Conservation (phyloP, 2,888 invertebrate species). For the Philaethria dido region DNA sequence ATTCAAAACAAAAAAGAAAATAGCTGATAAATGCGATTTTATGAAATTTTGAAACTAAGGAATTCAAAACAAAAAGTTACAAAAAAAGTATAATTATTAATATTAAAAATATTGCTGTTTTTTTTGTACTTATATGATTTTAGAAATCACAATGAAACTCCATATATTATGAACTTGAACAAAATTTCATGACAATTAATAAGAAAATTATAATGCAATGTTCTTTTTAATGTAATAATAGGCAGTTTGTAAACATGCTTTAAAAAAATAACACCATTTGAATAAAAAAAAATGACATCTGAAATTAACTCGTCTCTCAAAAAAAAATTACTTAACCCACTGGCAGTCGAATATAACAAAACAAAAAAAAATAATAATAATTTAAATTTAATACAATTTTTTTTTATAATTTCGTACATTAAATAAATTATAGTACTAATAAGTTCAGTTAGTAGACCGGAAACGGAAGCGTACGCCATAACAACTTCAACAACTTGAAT, state of each 20-base stretch:
- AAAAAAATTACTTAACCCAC: background rate
- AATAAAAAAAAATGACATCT: too few relatives aligned
- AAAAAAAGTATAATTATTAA: background rate
- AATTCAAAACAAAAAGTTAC: background rate
- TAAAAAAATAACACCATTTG: too few relatives aligned
- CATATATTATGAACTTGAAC: background rate
- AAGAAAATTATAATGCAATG: background rate
- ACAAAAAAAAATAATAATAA: background rate
- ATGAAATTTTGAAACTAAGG: background rate
- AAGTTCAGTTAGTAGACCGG: slow-evolving; percentile 78
- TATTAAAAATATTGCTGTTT: background rate
- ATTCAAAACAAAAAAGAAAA: background rate
- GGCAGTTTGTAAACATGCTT: background rate
- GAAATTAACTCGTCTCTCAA: background rate
- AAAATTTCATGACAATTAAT: too few relatives aligned
- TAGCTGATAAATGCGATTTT: slow-evolving; percentile 1
- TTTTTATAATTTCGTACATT: slow-evolving; percentile 5
- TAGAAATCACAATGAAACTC: background rate
- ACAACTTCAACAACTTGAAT: slow-evolving; percentile 96
- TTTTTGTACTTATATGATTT: slow-evolving; percentile 11
- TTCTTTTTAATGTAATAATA: background rate
- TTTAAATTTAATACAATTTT: background rate
- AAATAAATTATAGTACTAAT: background rate
- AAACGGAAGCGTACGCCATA: slow-evolving; percentile 95
- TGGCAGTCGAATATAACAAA: background rate